Evolutionary conservation across 2,797 vertebrate species (phyloP), one percentile per base, ranked within the genome.

Genomic region (Bovichtus variegatus): DNA sequence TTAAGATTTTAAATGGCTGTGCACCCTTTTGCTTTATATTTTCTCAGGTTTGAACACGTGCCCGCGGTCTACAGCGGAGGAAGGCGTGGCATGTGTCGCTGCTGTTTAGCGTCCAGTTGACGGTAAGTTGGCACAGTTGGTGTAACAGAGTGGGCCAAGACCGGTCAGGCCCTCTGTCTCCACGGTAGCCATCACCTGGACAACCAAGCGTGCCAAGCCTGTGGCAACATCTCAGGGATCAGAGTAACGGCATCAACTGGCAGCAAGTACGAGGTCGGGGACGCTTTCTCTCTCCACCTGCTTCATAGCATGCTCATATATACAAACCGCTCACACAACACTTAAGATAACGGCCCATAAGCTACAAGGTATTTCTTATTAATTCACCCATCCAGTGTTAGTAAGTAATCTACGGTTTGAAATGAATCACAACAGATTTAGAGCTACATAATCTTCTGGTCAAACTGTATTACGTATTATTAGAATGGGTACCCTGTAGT

Each of bases 111-210:
- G 74, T 94, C 88, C 60, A 68, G 9, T 82, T 92, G 94, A 92
- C 21, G 78, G 74, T 90, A 90, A 92, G 84, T 82, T 91, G 93
- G 89, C 85, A 89, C 79, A 92, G 89, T 91, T 76, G 82, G 82
- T 76, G 70, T 84, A 87, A 88, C 83, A 67, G 90, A 84, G 82
- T 61, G 90, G 90, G 92, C 90, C 91, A 90, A 82, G 89, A 83
- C 91, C 71, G 82, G 92, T 91, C 92, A 90, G 83, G 86, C 74
- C 91, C 90, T 83, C 86, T 91, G 91, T 92, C 93, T 88, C 84
- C 65, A 64, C 41, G 59, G 83, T 71, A 51, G 83, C 80, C 85
- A 41, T 93, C 93, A 94, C 89, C 91, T 94, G 94, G 88, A 92
- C 81, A 82, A 80, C 76, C 80, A 71, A 87, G 88, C 78, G 43